Conservation (phyloP, 2,888 invertebrate genomes). For the Keiferia lycopersicella region DNA sequence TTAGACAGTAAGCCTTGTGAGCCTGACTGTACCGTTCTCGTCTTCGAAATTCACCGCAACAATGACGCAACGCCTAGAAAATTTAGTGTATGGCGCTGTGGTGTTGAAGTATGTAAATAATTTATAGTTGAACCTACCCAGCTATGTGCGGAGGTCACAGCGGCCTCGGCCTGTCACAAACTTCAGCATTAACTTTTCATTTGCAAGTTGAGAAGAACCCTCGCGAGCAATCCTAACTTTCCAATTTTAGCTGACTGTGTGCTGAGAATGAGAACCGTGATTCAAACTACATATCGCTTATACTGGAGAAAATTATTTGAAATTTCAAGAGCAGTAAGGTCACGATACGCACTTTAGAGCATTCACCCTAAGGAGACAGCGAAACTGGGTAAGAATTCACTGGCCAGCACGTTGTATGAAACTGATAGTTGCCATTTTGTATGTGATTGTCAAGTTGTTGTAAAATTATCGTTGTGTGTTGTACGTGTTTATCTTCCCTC, state of each 20-base stretch:
- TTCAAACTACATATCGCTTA: background rate
- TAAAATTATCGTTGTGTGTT: too few relatives aligned
- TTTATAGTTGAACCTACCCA: conserved; percentile 21
- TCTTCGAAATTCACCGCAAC: background rate
- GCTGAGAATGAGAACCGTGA: background rate
- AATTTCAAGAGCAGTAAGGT: conserved; percentile 6
- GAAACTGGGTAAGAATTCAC: too few relatives aligned
- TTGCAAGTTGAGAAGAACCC: conserved; percentile 65
- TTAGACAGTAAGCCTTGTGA: too few relatives aligned
- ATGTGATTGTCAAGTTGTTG: too few relatives aligned
- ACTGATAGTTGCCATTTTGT: too few relatives aligned
- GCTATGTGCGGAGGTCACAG: conserved; percentile 44
- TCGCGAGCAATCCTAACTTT: conserved; percentile 49
- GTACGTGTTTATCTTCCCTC: too few relatives aligned
- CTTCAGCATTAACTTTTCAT: conserved; percentile 74
- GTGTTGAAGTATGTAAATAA: background rate
- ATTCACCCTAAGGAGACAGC: too few relatives aligned
- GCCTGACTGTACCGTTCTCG: too few relatives aligned
- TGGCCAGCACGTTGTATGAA: too few relatives aligned
- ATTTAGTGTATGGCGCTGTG: background rate
- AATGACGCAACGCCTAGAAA: too few relatives aligned
- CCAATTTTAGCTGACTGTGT: conserved; percentile 44
- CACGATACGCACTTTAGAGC: background rate
- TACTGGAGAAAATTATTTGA: background rate
- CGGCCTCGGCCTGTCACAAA: conserved; percentile 63